Percentiles rank a stretch among this genome's conserved stretches.
Evolutionary conservation across 2,888 invertebrate genomes (phyloP).

Genomic region (Scaeva pyrastri): DNA sequence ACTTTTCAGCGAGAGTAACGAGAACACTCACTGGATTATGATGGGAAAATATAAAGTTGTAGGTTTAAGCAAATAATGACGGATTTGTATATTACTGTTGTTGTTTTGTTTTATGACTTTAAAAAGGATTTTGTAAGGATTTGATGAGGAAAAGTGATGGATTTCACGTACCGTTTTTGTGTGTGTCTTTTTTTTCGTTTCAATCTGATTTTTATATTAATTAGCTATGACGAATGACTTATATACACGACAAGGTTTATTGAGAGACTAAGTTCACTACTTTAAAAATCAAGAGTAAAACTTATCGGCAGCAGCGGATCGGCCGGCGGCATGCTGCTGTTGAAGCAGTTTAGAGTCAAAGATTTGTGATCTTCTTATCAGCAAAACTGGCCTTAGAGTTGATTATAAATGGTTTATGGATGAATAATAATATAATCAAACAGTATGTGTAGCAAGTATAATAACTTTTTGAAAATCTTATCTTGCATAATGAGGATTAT

Average conservation of each 20-base stretch:
- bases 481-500: too few relatives aligned
- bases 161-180: conserved; percentile 15
- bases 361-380: conserved; percentile 62
- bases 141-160: neutral
- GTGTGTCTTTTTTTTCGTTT: neutral
- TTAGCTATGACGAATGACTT: too few relatives aligned
- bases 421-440: conserved; percentile 24
- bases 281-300: conserved; percentile 1
- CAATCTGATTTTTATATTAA: neutral
- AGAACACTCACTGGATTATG: neutral
- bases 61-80: neutral
- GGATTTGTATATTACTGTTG: neutral
- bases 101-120: neutral
- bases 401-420: conserved; percentile 48
- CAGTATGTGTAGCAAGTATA: conserved; percentile 28
- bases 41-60: conserved; percentile 7
- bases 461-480: too few relatives aligned
- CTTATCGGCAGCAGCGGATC: conserved; percentile 20
- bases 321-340: conserved; percentile 1
- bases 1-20: conserved; percentile 15
- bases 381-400: conserved; percentile 32
- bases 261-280: conserved; percentile 28
- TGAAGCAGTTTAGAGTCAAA: conserved; percentile 29
- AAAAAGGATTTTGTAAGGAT: neutral
- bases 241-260: conserved; percentile 45